phyloP scores from a whole-genome alignment of 2,888 invertebrate genomes.

The Deroplatys truncata region DNA sequence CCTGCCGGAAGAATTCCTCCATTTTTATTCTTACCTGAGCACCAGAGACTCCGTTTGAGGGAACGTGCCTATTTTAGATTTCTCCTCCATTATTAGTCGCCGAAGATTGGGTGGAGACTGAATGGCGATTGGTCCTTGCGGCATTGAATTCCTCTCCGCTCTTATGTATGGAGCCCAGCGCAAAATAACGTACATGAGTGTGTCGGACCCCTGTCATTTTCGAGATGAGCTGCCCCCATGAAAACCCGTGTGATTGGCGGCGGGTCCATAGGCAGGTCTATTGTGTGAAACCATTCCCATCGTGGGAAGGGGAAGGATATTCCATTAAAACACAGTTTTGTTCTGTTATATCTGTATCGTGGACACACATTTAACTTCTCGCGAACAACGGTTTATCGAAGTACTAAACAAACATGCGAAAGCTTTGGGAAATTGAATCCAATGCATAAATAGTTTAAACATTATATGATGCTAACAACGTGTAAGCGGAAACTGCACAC shows the following conservation, averaged over 20 bases:
- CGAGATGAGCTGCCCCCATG: not conserved
- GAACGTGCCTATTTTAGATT: not conserved
- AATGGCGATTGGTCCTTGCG: conserved; percentile 15
- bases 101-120: conserved; percentile 18
- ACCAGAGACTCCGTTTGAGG: not conserved
- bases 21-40: not conserved
- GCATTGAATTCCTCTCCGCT: not conserved
- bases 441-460: no score
- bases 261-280: not conserved
- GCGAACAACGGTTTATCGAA: no score
- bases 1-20: not conserved
- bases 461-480: no score
- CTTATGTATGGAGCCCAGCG: not conserved
- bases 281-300: not conserved
- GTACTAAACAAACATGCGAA: no score
- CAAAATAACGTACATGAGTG: conserved; percentile 12
- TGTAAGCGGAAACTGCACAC: no score
- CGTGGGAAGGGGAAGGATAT: not conserved
- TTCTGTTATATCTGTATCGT: not conserved
- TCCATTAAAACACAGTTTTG: not conserved
- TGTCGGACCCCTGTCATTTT: conserved; percentile 15
- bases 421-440: no score
- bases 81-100: not conserved
- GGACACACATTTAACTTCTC: no score
- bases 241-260: conserved; percentile 6